A percentile compares a stretch with the other conserved stretches of the same genome.
Conservation (phyloP, 2,888 invertebrate genomes). For the Xanthia togata region DNA sequence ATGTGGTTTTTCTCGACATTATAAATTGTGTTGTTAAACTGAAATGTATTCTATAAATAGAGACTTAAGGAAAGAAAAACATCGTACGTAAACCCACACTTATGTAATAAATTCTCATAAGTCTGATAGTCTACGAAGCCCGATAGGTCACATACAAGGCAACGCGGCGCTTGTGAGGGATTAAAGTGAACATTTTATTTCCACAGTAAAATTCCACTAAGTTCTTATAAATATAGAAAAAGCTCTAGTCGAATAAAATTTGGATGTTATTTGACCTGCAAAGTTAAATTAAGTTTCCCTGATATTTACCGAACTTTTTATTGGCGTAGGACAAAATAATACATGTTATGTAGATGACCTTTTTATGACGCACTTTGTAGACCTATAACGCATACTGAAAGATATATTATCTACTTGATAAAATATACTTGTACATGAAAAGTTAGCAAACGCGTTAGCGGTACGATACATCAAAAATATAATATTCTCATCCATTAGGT, state of each 20-base stretch:
- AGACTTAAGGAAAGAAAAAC: constrained; percentile 44
- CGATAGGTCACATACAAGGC: constrained; percentile 48
- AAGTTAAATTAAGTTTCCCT: constrained; percentile 59
- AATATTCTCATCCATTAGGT: constrained; percentile 46
- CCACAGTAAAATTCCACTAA: constrained; percentile 39
- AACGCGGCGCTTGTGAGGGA: constrained; percentile 32
- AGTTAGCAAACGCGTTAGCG: constrained; percentile 39
- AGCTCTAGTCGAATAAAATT: constrained; percentile 32
- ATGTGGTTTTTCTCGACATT: constrained; percentile 6
- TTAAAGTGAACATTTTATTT: constrained; percentile 47
- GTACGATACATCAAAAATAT: constrained; percentile 46
- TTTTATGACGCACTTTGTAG: constrained; percentile 45
- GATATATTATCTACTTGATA: constrained; percentile 31
- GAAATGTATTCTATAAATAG: constrained; percentile 36
- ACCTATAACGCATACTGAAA: constrained; percentile 29
- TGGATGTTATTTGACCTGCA: constrained; percentile 44
- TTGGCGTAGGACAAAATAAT: constrained; percentile 27
- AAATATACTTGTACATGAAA: constrained; percentile 19
- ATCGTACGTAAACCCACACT: constrained; percentile 45
- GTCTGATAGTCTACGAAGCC: constrained; percentile 47
- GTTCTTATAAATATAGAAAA: constrained; percentile 25
- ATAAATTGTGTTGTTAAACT: constrained; percentile 21
- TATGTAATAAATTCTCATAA: constrained; percentile 57
- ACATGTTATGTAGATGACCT: constrained; percentile 50
- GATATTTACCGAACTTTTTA: constrained; percentile 47